Evolutionary conservation across 2,797 vertebrate genomes (phyloP), one percentile per base, ranked within the genome.

Genomic region (Pseudochirops corinnae): DNA sequence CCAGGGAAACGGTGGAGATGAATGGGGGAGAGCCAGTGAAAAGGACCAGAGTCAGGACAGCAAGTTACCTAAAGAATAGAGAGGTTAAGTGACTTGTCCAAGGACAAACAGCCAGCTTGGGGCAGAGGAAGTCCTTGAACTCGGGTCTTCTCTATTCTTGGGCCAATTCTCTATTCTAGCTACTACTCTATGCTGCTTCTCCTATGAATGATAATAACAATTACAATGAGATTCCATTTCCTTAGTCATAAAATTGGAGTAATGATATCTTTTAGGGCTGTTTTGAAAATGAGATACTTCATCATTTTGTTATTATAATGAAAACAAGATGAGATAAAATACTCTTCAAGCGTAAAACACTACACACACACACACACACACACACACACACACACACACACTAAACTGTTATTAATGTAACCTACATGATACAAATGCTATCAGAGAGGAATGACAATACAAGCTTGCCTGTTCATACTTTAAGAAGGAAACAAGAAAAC

Each of bases 21-120:
- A 39, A 39, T 82, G n/a, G n/a, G 2, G 7, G n/a, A 82, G 67
- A 82, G 18, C 7, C 67, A 24, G n/a, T 24, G 67, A 82, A 82
- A 39, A 24, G 39, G 18, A 18, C 18, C n/a, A 39, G n/a, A 74
- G 67, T n/a, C 5, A n/a, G n/a, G n/a, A 46, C 1, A 39, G n/a
- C 21, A 87, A 87, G 18, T 46, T 87, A 87, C 9, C 74, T 87
- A 87, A 87, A 26, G 1, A 28, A 46, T 0, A 39, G 33, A 74
- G 2, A 57, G 7, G 7, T 24, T 9, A 87, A 87, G 39, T 50
- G 21, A 50, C 24, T 87, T 87, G 74, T 3, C 39, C 39, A 87
- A 18, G 33, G 33, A 6, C 3, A 55, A 52, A 60, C 0, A 6
- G 56, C 1, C 1, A 12, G 5, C 50, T 14, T n/a, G 24, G 5